Base-by-base conservation (phyloP, 2,888 invertebrate genomes). In the Megaustenia siamemsis region DNA sequence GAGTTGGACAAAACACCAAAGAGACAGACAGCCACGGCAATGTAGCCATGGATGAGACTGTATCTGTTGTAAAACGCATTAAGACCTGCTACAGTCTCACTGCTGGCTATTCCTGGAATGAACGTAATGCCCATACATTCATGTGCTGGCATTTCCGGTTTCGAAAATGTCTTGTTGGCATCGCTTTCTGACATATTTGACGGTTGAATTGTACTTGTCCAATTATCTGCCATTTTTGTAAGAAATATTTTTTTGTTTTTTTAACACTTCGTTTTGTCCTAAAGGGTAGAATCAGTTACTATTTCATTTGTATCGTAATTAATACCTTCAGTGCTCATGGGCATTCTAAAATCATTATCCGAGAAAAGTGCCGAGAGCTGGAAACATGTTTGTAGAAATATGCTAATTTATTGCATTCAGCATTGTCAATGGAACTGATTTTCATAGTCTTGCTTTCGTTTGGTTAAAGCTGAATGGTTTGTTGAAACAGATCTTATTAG, bases 1-100 rank as follows among this genome's bases (percentile, higher is more conserved):
- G 96, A 95, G 94, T 98, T 98, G 83, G 98, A 97, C 73, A 98
- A 96, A 53, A 97, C 97, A 78, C 98, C 98, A 92, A 98, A 96
- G 81, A 97, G 95, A 94, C 98, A 98, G 87, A 98, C 97, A 73
- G 97, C 95, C 40, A 98, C 95, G 86, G 97, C 97, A 78, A 97
- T 95, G 94, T 97, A 97, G 68, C 98, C 98, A 93, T 98, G 98
- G 80, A 97, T 93, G 35, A 86, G 69, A 1, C 90, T 89, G 86
- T 93, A 94, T 5, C 87, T 82, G 21, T 75, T 82, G 75, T 88
- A 88, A 86, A 93, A 93, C 10, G 87, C 78, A 60, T 83, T 32
- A 43, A 93, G 88, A 0, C 88, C 88, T 15, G 56, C 49, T 66
- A 86, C 53, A 0, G 87, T 87, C 12, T 82, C 81, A 73, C 82